Conservation (phyloP, 2,113 vertebrate genomes). For the Alexandromys fortis region DNA sequence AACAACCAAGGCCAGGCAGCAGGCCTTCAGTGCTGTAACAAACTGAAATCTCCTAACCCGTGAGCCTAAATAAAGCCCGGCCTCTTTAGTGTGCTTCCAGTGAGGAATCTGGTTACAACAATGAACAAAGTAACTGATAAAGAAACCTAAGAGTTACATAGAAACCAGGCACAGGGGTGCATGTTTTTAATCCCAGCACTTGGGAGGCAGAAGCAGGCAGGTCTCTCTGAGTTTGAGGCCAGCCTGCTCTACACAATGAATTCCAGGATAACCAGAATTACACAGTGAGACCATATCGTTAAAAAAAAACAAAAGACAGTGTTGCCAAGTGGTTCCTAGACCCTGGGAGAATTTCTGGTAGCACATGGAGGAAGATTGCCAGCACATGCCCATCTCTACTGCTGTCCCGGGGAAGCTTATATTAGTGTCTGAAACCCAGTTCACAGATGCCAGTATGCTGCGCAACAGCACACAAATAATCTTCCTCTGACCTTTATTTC, state of each 20-base stretch:
- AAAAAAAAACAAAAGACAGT: neutral
- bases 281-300: neutral
- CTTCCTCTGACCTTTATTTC: constrained; percentile 12
- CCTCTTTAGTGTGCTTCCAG: neutral
- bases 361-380: neutral
- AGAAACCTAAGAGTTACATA: neutral
- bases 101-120: neutral
- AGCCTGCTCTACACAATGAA: neutral
- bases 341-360: neutral
- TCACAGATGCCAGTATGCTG: neutral
- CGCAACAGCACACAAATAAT: neutral
- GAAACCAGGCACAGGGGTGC: neutral
- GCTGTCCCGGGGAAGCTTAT: neutral
- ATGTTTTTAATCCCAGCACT: neutral
- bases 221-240: neutral
- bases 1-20: neutral
- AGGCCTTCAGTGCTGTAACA: neutral
- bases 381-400: neutral
- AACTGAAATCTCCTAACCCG: neutral
- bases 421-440: neutral
- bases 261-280: neutral
- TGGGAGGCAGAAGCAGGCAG: neutral
- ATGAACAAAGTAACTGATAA: neutral
- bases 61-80: neutral
- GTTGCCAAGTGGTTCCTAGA: neutral